Percentiles rank a stretch among this genome's conserved stretches.
Evolutionary conservation across 2,113 vertebrate genomes (phyloP).

Genomic region (Callocephalon fimbriatum): DNA sequence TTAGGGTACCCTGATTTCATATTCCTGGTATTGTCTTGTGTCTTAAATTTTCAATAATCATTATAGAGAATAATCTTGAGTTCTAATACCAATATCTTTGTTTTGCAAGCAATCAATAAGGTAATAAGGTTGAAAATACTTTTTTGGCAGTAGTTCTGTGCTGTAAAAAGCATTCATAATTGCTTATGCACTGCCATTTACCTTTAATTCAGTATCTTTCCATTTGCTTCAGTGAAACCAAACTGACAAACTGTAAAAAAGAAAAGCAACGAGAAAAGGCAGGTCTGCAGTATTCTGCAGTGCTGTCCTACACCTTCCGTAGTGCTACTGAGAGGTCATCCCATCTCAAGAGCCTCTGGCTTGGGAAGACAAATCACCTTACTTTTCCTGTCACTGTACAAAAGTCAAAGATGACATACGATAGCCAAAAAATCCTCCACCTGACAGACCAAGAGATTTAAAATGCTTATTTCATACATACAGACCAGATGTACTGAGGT

Average conservation of each 20-base stretch:
- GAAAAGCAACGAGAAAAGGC: background rate
- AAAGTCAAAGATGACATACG: background rate
- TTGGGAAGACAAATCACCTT: background rate
- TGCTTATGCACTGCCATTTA: background rate
- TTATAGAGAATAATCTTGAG: background rate
- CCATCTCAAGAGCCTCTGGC: background rate
- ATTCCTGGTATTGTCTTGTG: background rate
- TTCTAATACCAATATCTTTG: background rate
- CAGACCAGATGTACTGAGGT: background rate
- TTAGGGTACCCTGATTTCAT: background rate
- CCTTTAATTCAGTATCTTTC: background rate
- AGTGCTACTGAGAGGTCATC: background rate
- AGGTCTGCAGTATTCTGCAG: background rate
- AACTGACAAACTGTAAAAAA: background rate
- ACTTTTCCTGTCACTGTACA: background rate
- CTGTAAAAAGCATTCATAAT: background rate
- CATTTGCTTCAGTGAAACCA: background rate
- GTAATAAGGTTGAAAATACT: background rate
- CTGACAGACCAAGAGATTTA: background rate
- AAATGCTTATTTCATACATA: background rate
- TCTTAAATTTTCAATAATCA: background rate
- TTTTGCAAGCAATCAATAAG: background rate
- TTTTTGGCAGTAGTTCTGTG: background rate
- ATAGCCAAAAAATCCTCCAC: background rate
- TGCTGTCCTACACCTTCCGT: background rate